A percentile compares a stretch with the other conserved stretches of the same genome.
phyloP scores from a whole-genome alignment of 2,888 invertebrate genomes.

The Masnerella sp. region DNA sequence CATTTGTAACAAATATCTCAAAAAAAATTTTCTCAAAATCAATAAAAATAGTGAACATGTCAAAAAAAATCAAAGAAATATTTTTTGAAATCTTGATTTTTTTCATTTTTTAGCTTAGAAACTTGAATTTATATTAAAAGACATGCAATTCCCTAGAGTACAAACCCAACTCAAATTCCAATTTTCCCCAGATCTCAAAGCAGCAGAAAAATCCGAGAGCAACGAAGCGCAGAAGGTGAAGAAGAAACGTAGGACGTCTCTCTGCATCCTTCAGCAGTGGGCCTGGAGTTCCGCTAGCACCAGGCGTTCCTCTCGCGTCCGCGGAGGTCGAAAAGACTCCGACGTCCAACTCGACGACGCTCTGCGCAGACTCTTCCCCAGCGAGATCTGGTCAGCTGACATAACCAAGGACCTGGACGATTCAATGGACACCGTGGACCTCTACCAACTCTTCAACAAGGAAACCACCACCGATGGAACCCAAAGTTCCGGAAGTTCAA shows the following conservation, averaged over 20 bases:
- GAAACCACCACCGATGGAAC: conserved; percentile 69
- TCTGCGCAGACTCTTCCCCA: conserved; percentile 83
- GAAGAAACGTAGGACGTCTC: conserved; percentile 85
- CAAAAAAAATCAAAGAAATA: too few species aligned
- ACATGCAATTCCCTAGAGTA: too few species aligned
- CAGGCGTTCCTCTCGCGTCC: conserved; percentile 77
- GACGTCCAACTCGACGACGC: conserved; percentile 83
- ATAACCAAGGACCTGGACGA: conserved; percentile 78
- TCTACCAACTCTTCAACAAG: conserved; percentile 81
- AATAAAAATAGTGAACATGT: too few species aligned
- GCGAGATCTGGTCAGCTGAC: conserved; percentile 79
- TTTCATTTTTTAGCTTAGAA: too few species aligned
- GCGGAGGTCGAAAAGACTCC: conserved; percentile 79
- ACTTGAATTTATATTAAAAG: too few species aligned
- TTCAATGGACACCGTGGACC: conserved; percentile 82
- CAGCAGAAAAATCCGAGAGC: conserved; percentile 73
- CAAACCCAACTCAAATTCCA: too few species aligned
- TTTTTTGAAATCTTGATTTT: too few species aligned
- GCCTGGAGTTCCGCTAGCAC: conserved; percentile 84
- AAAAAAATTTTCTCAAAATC: too few species aligned
- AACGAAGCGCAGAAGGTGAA: conserved; percentile 79
- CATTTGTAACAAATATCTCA: too few species aligned
- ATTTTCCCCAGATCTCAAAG: too few species aligned
- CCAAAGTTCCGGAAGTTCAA: conserved; percentile 71
- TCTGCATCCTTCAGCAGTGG: conserved; percentile 87